Base-by-base conservation (phyloP, 2,113 vertebrate genomes). In the Phyllostomus discolor region DNA sequence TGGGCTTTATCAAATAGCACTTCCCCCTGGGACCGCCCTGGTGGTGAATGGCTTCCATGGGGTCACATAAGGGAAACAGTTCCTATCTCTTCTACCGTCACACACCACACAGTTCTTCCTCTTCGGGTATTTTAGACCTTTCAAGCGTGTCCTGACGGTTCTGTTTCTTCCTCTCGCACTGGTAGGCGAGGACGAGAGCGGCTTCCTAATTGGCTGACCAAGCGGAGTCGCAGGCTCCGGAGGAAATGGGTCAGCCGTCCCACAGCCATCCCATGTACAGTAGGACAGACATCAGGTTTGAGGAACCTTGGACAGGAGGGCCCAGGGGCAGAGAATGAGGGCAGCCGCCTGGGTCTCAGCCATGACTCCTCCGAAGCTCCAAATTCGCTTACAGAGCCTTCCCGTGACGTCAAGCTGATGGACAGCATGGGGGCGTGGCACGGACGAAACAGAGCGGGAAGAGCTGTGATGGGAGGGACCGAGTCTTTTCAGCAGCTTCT, bases 291-390 rank as follows among this genome's bases (percentile, higher is more conserved):
- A 19, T 20, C 73, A 79, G 22, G 69, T 33, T 70, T 24, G 33
- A 59, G 67, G 73, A 52, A 70, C 52, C 26, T 24, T 67, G 52
- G 50, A 4, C 20, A 54, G 69, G 14, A 62, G 15, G 11, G n/a
- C 15, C 7, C 31, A 35, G 8, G 48, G n/a, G 5, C 14, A 22
- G 64, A 82, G 54, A 66, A 7, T 2, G 26, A 73, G n/a, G 41
- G 62, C 43, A 9, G 15, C 43, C 62, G 31, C 2, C 33, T 73
- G 54, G 59, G 76, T 15, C 54, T 59, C 24, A 10, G 8, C 9
- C 72, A 69, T 35, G 89, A 59, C 16, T 83, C 78, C 16, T 83
- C 78, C 73, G 10, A 52, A 69, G 50, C 46, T 96, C 88, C 75
- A 84, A 80, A 84, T 54, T 41, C 57, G 94, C 20, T 33, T 87